Percentiles rank a stretch among this genome's conserved stretches.
Conservation (phyloP, 30 jellyfish, hydroid and myxozoan genomes). For the Hydractinia echinata region DNA sequence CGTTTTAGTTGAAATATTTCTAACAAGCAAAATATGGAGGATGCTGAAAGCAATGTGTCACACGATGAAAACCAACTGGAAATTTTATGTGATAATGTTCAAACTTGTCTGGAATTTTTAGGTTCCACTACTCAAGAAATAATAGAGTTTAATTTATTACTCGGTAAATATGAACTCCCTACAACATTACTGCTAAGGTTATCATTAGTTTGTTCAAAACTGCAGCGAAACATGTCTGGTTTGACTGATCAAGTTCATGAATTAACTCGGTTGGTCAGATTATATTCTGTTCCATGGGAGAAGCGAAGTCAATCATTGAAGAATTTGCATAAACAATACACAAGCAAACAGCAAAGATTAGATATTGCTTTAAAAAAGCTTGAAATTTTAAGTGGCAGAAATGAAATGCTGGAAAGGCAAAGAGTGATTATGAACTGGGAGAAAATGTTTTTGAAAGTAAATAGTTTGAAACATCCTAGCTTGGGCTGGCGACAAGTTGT, state of each 20-base stretch:
- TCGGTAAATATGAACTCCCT: conserved; percentile 11
- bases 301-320: conserved; percentile 58
- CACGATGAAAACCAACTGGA: neutral
- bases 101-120: neutral
- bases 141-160: neutral
- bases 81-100: conserved; percentile 10
- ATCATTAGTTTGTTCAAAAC: neutral
- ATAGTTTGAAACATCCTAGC: conserved; percentile 47
- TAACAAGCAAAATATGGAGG: no score
- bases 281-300: conserved; percentile 80
- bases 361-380: conserved; percentile 69
- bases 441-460: conserved; percentile 61
- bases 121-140: neutral
- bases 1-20: no score
- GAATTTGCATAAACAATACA: conserved; percentile 64
- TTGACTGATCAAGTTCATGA: conserved; percentile 56
- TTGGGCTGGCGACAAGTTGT: conserved; percentile 68
- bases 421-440: conserved; percentile 79
- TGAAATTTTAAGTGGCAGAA: conserved; percentile 62
- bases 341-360: conserved; percentile 55
- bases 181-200: conserved; percentile 1
- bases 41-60: no score
- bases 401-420: conserved; percentile 56
- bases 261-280: conserved; percentile 53
- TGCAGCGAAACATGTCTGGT: conserved; percentile 57